phyloP scores from a whole-genome alignment of 2,888 invertebrate genomes.

The Megaustenia siamemsis region DNA sequence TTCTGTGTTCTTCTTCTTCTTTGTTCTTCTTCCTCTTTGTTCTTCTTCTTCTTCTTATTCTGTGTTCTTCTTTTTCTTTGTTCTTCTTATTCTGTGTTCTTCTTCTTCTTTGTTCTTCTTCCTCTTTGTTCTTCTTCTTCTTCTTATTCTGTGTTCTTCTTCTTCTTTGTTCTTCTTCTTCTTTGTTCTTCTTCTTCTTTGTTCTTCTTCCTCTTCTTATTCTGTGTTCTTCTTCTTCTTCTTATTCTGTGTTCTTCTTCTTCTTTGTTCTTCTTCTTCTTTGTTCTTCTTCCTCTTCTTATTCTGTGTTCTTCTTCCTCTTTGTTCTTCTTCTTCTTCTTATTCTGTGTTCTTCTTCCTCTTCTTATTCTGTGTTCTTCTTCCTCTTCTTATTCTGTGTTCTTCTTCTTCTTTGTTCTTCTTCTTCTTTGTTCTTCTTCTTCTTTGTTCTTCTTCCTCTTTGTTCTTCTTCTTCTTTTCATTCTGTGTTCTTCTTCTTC shows the following conservation, averaged over 20 bases:
- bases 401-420: not conserved
- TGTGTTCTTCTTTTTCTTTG: too few species aligned
- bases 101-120: not conserved
- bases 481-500: not conserved
- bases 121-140: not conserved
- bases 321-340: not conserved
- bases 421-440: not conserved
- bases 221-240: not conserved
- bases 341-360: not conserved
- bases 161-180: not conserved
- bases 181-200: not conserved
- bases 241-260: not conserved
- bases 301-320: not conserved
- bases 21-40: not conserved
- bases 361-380: not conserved
- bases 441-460: not conserved
- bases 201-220: not conserved
- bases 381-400: not conserved
- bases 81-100: not conserved
- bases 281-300: not conserved
- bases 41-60: not conserved
- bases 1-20: too few species aligned
- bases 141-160: not conserved
- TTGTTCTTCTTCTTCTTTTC: not conserved
- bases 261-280: not conserved